Evolutionary conservation across 2,888 invertebrate species (phyloP), one percentile per base, ranked within the genome.

Genomic region (Teinopalpus imperialis): DNA sequence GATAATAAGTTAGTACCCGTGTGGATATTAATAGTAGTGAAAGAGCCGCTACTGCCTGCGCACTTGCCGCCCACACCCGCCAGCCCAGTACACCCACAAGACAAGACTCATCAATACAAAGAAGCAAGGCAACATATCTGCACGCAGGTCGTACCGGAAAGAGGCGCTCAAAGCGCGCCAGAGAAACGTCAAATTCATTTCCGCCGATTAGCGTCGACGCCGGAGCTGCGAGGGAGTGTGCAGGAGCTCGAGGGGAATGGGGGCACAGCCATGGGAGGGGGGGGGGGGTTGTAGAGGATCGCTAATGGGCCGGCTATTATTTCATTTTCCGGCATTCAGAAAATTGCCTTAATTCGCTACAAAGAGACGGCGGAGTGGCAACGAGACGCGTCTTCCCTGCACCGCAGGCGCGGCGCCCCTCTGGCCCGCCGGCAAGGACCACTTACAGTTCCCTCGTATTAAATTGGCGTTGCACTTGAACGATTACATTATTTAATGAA

Each of bases 321-420:
- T 82, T 80, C 81, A 82, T 82, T 80, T 82, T 82, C 81, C 81
- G 75, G 71, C 79, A 66, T 67, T 74, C 67, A 56, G 66, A 57
- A 79, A 81, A 81, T 81, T 80, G 81, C 78, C 74, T 78, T 76
- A 75, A 75, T 74, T 60, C 58, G 56, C 54, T 49, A 56, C 58
- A 59, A 61, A 61, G 59, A 59, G 59, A 55, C 53, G 54, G 43
- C 56, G 48, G 49, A 67, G 72, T 48, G 74, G 81, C 58, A 72
- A 56, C 56, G 27, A 29, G 85, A 47, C 83, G 90, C 49, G 69
- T 91, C 29, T 91, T 92, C 23, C 20, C 10, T 6, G 9, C 16
- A 23, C 7, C 7, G 5, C 9, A n/a, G 3, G 4, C 16, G 27
- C 8, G 16, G 3, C 27, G 7, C 14, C 27, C 7, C 26, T 14